Evolutionary conservation across 53 echinoderm and acorn worm species (phyloP).

Genomic region (Holothuria scabra): DNA sequence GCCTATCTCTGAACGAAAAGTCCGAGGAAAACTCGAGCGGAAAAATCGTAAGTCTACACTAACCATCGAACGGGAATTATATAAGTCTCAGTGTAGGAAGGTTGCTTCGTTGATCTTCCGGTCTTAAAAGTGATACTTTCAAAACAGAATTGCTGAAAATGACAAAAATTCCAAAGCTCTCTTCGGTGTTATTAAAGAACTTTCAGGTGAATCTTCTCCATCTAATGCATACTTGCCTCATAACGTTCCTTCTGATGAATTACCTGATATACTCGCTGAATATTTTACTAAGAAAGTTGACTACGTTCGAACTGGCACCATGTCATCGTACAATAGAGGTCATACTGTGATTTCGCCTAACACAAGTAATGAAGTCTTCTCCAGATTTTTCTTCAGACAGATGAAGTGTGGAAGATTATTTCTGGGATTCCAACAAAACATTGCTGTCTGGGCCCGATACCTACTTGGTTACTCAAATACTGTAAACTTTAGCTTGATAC

Average conservation of each 20-base stretch:
- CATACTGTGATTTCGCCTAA: too few relatives aligned
- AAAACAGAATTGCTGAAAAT: background rate
- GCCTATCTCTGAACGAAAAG: constrained; percentile 18
- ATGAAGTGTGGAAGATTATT: too few relatives aligned
- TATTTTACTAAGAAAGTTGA: constrained; percentile 1
- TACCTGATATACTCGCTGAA: background rate
- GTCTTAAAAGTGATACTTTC: background rate
- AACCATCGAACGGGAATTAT: constrained; percentile 18
- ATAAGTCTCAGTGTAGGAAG: constrained; percentile 28
- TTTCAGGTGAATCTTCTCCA: background rate
- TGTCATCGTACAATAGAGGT: too few relatives aligned
- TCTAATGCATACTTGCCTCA: background rate
- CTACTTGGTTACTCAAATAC: too few relatives aligned
- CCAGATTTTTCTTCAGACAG: too few relatives aligned
- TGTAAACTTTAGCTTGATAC: too few relatives aligned
- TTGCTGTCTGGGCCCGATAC: too few relatives aligned
- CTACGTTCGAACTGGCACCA: background rate
- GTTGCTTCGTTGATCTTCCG: background rate
- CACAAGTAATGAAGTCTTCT: too few relatives aligned
- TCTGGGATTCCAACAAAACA: too few relatives aligned
- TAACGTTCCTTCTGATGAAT: background rate
- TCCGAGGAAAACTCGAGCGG: background rate
- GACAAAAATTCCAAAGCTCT: constrained; percentile 9
- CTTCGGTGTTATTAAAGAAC: constrained; percentile 6
- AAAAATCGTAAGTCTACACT: constrained; percentile 6